Percentiles rank a stretch among this genome's conserved stretches.
Evolutionary conservation across 2,888 invertebrate species (phyloP).

Genomic region (Syritta pipiens): DNA sequence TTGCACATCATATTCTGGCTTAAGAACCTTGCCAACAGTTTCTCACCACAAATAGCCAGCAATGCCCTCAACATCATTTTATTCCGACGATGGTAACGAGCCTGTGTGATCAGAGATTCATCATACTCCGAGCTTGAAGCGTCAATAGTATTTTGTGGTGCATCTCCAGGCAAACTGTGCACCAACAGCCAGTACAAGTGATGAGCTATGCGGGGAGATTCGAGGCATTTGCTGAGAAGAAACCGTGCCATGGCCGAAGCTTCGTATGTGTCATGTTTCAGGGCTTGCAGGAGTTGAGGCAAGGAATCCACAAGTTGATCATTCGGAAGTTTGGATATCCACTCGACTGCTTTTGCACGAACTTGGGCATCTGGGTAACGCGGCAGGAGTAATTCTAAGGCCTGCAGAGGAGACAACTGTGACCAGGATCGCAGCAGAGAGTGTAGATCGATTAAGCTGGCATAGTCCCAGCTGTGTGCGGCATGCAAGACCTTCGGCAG

Average conservation of each 20-base stretch:
- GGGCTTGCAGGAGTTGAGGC: conserved; percentile 95
- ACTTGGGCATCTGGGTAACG: conserved; percentile 96
- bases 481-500: conserved; percentile 92
- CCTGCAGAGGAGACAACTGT: conserved; percentile 91
- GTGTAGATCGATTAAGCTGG: conserved; percentile 91
- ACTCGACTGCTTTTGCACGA: conserved; percentile 89
- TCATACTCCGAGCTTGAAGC: conserved; percentile 79
- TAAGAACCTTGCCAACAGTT: conserved; percentile 88
- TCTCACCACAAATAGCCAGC: conserved; percentile 90
- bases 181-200: conserved; percentile 95
- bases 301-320: conserved; percentile 95
- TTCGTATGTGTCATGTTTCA: conserved; percentile 94
- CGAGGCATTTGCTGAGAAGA: conserved; percentile 89
- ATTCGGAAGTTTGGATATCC: conserved; percentile 88
- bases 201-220: conserved; percentile 95
- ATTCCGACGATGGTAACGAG: conserved; percentile 87
- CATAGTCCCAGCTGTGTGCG: conserved; percentile 95
- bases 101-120: conserved; percentile 84
- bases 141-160: conserved; percentile 85
- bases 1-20: conserved; percentile 93
- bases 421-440: conserved; percentile 93
- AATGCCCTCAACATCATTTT: conserved; percentile 93
- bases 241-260: conserved; percentile 91
- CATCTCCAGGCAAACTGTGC: conserved; percentile 89
- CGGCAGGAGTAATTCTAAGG: conserved; percentile 94